Evolutionary conservation across 1,140 invertebrate genomes (phyloP).

Genomic region (Apolygus lucorum): DNA sequence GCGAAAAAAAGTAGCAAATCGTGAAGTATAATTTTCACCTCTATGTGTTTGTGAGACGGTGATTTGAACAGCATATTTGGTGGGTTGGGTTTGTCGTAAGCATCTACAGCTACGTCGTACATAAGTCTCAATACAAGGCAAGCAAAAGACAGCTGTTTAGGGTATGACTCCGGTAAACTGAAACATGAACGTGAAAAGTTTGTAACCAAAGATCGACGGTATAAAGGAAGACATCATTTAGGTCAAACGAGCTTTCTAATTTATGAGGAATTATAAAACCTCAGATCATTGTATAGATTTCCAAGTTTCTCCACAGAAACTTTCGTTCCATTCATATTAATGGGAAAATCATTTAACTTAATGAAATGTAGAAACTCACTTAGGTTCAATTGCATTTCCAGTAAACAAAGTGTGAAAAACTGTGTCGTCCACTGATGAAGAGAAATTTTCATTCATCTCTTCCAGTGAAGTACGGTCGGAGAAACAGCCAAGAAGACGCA

Average conservation of each 20-base stretch:
- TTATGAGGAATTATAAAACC: no score
- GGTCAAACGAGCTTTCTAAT: no score
- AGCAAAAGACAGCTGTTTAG: conserved; percentile 59
- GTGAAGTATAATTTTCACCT: conserved; percentile 20
- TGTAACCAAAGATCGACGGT: not conserved
- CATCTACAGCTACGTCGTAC: conserved; percentile 85
- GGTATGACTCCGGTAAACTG: conserved; percentile 51
- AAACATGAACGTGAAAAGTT: not conserved
- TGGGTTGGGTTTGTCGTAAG: conserved; percentile 74
- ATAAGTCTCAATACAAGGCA: conserved; percentile 72
- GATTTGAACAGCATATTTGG: conserved; percentile 54
- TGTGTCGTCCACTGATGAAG: conserved; percentile 34
- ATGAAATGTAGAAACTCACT: conserved; percentile 36
- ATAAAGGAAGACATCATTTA: not conserved
- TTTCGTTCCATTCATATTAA: no score
- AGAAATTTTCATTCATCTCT: conserved; percentile 39
- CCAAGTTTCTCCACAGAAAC: not conserved
- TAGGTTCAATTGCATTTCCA: conserved; percentile 57
- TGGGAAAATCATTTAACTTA: no score
- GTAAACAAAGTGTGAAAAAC: conserved; percentile 61
- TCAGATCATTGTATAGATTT: not conserved
- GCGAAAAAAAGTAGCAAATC: conserved; percentile 4
- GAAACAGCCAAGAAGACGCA: conserved; percentile 86
- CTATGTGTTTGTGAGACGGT: conserved; percentile 45
- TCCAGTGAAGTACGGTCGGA: conserved; percentile 48